Base-by-base conservation (phyloP, 1,140 invertebrate genomes). In the Scaptomyza pallida region DNA sequence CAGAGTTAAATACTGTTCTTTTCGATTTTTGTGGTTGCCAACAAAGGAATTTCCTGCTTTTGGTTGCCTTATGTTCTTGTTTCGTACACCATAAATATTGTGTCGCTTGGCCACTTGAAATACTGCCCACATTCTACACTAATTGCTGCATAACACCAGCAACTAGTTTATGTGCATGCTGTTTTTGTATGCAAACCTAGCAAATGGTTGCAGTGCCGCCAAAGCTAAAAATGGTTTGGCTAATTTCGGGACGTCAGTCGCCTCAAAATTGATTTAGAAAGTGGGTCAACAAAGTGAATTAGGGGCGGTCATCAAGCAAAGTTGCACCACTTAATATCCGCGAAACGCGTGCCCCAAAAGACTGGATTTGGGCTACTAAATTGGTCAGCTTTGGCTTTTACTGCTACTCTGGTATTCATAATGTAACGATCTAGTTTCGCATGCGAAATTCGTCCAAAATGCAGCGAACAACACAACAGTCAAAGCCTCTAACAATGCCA, bases 61-160 rank as follows among this genome's bases (percentile, higher is more conserved):
- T 21, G 21, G 2, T 26, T 26, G 23, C 23, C 23, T 26, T 26
- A 26, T 26, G 5, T 26, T 26, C 23, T 26, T 26, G 19, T 26
- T 26, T 5, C 6, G 26, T 9, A 6, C 26, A 5, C 26, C 26
- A 30, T 30, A 30, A 30, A 30, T 30, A 30, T 30, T 2, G 8
- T 26, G 55, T 59, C 26, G 30, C n/a, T 40, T 37, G n/a, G 15
- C 30, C n/a, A 37, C 21, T 15, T 48, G n/a, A 13, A 26, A 15
- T 5, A 17, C 3, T 2, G 13, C 17, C 17, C 13, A 30, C 26
- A 30, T 37, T 37, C 33, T 10, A 86, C 81, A 77, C 82, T 88
- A 86, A 86, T 86, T 86, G 74, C 82, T 56, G 60, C 74, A 75
- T 88, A 75, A 75, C 78, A 81, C 70, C 65, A 63, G 61, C 54